A percentile compares a stretch with the other conserved stretches of the same genome.
Conservation (phyloP, 2,797 vertebrate genomes). For the Onychomys leucogaster region DNA sequence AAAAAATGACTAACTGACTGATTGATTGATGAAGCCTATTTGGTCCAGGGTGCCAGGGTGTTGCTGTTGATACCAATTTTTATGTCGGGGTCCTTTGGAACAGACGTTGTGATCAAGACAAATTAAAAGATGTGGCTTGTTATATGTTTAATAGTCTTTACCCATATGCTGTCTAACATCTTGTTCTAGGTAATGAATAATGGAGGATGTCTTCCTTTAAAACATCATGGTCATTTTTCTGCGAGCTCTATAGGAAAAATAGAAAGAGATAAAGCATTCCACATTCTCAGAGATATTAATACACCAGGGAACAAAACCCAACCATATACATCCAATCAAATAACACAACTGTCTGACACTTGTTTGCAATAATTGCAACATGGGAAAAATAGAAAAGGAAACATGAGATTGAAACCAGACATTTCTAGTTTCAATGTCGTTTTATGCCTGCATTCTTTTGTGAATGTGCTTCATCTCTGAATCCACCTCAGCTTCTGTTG, state of each 20-base stretch:
- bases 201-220: background rate
- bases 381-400: background rate
- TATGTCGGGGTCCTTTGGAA: background rate
- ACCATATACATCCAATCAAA: background rate
- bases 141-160: background rate
- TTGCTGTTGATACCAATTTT: background rate
- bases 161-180: background rate
- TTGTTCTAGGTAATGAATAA: background rate
- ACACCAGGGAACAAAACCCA: background rate
- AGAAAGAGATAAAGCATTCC: background rate
- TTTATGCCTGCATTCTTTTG: background rate
- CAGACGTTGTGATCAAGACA: background rate
- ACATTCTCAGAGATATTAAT: background rate
- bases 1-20: background rate
- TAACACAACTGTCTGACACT: background rate
- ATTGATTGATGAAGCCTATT: background rate
- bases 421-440: background rate
- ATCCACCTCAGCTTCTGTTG: background rate
- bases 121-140: background rate
- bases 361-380: background rate
- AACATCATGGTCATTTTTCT: background rate
- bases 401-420: background rate
- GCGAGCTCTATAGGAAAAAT: background rate
- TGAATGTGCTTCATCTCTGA: background rate
- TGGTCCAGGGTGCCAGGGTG: background rate